Evolutionary conservation across 2,113 vertebrate genomes (phyloP), one percentile per base, ranked within the genome.

Genomic region (Spermophilus dauricus): DNA sequence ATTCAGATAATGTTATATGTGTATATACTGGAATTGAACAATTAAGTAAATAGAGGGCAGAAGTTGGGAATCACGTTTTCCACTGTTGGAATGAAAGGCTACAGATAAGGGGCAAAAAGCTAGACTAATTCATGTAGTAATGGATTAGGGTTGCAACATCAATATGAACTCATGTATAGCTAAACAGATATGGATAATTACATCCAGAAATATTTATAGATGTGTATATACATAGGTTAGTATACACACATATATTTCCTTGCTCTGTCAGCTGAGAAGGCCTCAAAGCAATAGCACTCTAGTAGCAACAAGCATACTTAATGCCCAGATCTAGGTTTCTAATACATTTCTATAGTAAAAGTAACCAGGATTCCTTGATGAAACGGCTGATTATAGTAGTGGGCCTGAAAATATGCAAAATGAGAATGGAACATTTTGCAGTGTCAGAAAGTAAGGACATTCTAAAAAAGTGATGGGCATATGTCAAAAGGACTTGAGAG

Each of bases 231-330:
- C n/a, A 75, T 82, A 84, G 9, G 17, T 83, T 92, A 87, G 51
- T 88, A 73, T 85, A 93, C 22, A 85, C 32, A 91, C 45, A 93
- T 80, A 58, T 84, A 76, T 90, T 95, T 94, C 22, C n/a, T 97
- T 97, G 39, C 24, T 89, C 22, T 90, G 30, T 94, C 73, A 95
- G 20, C 37, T 80, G 63, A 94, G 42, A 91, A 92, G 69, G 17
- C 65, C 70, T 94, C 92, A 56, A 97, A 91, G 32, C 45, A 95
- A 94, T 24, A 94, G 91, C 63, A 86, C 9, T 12, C 17, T 26
- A 53, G 77, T 45, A 91, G 18, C 30, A 94, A 75, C 22, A 76
- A 95, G 45, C n/a, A 92, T 58, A 89, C 9, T 9, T 51, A 86
- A 56, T 75, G 30, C 26, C 58, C 58, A 91, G 17, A 80, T 87